phyloP scores from a whole-genome alignment of 2,888 invertebrate genomes.

The Himalopsyche anomala region DNA sequence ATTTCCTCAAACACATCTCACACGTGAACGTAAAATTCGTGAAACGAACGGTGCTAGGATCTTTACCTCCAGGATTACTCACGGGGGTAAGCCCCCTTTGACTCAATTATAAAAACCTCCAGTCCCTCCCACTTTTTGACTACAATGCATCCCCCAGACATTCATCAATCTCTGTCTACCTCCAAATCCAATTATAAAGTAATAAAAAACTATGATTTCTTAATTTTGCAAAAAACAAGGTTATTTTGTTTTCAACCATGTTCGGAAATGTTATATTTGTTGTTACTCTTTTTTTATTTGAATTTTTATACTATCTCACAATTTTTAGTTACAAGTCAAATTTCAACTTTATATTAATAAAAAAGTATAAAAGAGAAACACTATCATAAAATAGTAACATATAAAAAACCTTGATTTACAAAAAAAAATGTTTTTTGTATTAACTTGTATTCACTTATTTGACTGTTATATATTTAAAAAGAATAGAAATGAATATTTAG shows the following conservation, averaged over 20 bases:
- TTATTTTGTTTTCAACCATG: neutral
- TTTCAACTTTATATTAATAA: too few species aligned
- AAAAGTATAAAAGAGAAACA: too few species aligned
- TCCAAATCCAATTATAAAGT: constrained; percentile 19
- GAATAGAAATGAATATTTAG: too few species aligned
- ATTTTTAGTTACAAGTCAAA: too few species aligned
- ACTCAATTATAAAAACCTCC: constrained; percentile 11
- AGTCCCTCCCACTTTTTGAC: neutral
- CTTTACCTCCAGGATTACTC: neutral
- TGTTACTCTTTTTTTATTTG: too few species aligned
- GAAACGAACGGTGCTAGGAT: neutral
- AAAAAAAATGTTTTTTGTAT: too few species aligned
- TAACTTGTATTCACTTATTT: too few species aligned
- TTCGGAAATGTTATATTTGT: too few species aligned
- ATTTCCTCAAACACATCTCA: neutral
- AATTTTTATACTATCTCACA: too few species aligned
- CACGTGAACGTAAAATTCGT: neutral
- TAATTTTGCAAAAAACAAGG: neutral
- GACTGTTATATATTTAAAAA: too few species aligned
- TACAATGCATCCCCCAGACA: constrained; percentile 18
- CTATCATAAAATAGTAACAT: too few species aligned
- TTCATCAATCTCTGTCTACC: constrained; percentile 36
- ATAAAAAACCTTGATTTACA: too few species aligned
- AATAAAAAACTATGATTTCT: constrained; percentile 25
- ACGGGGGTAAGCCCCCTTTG: neutral